Conservation (phyloP, 2,888 invertebrate genomes). For the Acrobasis suavella region DNA sequence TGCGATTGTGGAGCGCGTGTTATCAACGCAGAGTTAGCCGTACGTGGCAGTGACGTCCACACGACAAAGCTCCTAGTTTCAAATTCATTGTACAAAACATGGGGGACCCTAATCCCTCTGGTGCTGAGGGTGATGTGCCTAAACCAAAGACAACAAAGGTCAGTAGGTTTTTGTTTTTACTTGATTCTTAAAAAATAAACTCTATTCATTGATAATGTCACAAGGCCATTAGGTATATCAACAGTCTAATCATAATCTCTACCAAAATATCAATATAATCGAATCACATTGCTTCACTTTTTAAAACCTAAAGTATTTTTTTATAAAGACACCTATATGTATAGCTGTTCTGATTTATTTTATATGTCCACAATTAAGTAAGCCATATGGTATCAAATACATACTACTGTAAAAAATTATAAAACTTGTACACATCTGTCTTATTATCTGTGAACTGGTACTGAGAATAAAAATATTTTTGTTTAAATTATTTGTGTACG, state of each 20-base stretch:
- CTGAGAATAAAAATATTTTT: too few relatives aligned
- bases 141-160: slow-evolving; percentile 49
- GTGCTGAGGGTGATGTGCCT: slow-evolving; percentile 35
- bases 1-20: slow-evolving; percentile 46
- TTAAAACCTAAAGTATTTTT: too few relatives aligned
- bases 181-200: neutral
- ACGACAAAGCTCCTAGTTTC: slow-evolving; percentile 24
- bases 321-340: too few relatives aligned
- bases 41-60: slow-evolving; percentile 72
- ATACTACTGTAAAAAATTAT: too few relatives aligned
- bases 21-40: slow-evolving; percentile 63
- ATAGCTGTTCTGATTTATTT: too few relatives aligned
- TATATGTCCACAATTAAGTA: too few relatives aligned
- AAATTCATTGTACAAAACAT: slow-evolving; percentile 41
- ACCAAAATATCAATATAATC: neutral
- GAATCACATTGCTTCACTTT: too few relatives aligned
- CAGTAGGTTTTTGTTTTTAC: slow-evolving; percentile 33
- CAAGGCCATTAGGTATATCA: neutral
- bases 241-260: neutral
- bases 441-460: too few relatives aligned
- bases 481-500: too few relatives aligned
- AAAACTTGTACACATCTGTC: too few relatives aligned
- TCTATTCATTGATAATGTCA: neutral
- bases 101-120: slow-evolving; percentile 43
- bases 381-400: too few relatives aligned